A percentile compares a stretch with the other conserved stretches of the same genome.
phyloP scores from a whole-genome alignment of 2,888 invertebrate species.

The Lithophane socia region DNA sequence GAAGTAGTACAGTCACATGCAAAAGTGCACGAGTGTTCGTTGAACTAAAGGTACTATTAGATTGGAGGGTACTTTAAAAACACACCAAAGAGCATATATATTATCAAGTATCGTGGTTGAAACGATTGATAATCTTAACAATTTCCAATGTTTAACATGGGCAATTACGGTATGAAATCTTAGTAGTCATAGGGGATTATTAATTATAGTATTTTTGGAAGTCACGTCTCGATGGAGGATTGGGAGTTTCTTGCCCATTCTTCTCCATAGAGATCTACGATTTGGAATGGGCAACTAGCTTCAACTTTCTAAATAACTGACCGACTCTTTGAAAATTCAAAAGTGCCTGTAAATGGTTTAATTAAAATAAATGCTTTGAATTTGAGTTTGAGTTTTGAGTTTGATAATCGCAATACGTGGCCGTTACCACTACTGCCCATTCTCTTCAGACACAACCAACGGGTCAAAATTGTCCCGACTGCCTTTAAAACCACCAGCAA shows the following conservation, averaged over 20 bases:
- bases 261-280: too few relatives aligned
- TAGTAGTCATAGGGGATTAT: not conserved
- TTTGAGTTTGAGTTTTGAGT: too few relatives aligned
- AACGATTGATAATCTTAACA: not conserved
- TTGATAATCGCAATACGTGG: not conserved
- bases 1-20: constrained; percentile 65
- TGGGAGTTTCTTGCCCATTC: too few relatives aligned
- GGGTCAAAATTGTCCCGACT: not conserved
- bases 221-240: not conserved
- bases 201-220: not conserved
- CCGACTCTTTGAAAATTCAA: too few relatives aligned
- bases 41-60: not conserved
- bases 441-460: not conserved
- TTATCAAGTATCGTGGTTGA: too few relatives aligned
- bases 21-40: constrained; percentile 36
- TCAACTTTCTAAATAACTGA: too few relatives aligned
- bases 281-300: too few relatives aligned
- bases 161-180: not conserved
- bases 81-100: not conserved
- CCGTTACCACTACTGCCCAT: not conserved
- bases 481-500: not conserved
- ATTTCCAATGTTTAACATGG: not conserved
- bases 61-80: not conserved
- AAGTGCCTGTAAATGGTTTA: too few relatives aligned
- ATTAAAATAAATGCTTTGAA: too few relatives aligned